phyloP scores from a whole-genome alignment of 2,888 invertebrate genomes.

The Eupithecia insigniata region DNA sequence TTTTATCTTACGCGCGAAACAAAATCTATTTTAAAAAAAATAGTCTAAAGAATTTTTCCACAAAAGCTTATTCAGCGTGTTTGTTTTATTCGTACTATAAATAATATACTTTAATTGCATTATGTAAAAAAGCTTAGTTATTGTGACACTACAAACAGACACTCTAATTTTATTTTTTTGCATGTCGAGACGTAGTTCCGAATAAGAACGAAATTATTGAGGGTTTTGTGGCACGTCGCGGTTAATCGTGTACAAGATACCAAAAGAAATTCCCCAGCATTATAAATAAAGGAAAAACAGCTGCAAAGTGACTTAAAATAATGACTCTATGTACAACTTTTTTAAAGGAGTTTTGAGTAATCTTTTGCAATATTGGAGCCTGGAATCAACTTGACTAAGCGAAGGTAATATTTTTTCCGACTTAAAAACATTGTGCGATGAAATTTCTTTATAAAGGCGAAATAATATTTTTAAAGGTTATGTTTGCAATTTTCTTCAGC shows the following conservation, averaged over 20 bases:
- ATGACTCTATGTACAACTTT: constrained; percentile 34
- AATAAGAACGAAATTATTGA: not conserved
- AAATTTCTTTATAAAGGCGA: not conserved
- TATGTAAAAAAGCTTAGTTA: no score
- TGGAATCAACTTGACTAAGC: constrained; percentile 19
- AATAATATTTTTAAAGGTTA: not conserved
- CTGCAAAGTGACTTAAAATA: constrained; percentile 40
- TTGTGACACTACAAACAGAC: no score
- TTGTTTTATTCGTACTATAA: no score
- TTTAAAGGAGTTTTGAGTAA: constrained; percentile 28
- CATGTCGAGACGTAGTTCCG: no score
- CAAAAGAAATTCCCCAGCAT: constrained; percentile 32
- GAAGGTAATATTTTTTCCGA: constrained; percentile 17
- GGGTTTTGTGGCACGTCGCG: constrained; percentile 13
- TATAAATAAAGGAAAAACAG: constrained; percentile 42
- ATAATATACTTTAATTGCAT: no score
- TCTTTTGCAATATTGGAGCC: constrained; percentile 14
- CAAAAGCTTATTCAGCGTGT: no score
- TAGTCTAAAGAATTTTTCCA: no score
- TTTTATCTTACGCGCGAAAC: no score
- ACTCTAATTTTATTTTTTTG: no score
- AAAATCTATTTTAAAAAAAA: no score
- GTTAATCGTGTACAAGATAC: constrained; percentile 17
- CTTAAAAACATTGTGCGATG: not conserved
- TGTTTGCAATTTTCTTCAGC: not conserved